These are phyloP conservation scores for Lepidurus packardi DNA, from an alignment of 1,140 invertebrate species.

Conservation along the genomic window DNA sequence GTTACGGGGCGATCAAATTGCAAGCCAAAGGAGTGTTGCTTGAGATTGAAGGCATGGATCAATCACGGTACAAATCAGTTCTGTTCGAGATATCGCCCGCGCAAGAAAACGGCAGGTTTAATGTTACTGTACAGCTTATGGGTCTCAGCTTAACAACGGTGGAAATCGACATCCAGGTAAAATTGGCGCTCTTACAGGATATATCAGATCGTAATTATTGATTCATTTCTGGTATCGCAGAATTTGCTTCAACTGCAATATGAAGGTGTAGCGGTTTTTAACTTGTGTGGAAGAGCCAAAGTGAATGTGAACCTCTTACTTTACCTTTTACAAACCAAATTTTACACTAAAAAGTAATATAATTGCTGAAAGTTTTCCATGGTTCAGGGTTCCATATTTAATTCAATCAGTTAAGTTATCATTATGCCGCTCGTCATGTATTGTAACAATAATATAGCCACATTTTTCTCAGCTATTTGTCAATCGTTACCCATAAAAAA, in stretches of 20 bases:
- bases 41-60: constrained; percentile 63
- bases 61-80: constrained; percentile 66
- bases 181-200: neutral
- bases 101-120: constrained; percentile 62
- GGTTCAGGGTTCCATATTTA: no score
- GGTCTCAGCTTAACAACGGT: constrained; percentile 70
- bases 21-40: constrained; percentile 67
- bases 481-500: no score
- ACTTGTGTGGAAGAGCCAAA: constrained; percentile 71
- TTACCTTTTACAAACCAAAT: constrained; percentile 70
- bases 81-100: constrained; percentile 69
- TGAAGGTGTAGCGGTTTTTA: constrained; percentile 68
- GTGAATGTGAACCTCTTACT: constrained; percentile 72
- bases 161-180: constrained; percentile 59
- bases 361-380: no score
- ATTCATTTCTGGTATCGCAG: constrained; percentile 46
- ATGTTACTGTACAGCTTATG: constrained; percentile 70
- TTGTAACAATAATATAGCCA: no score
- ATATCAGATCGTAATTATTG: constrained; percentile 33
- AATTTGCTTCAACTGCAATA: constrained; percentile 71
- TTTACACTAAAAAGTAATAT: constrained; percentile 57
- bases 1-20: constrained; percentile 65
- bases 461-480: no score
- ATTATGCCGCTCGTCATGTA: no score
- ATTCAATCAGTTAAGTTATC: no score